Conservation (phyloP, 2,113 vertebrate species). For the Callorhinus ursinus region DNA sequence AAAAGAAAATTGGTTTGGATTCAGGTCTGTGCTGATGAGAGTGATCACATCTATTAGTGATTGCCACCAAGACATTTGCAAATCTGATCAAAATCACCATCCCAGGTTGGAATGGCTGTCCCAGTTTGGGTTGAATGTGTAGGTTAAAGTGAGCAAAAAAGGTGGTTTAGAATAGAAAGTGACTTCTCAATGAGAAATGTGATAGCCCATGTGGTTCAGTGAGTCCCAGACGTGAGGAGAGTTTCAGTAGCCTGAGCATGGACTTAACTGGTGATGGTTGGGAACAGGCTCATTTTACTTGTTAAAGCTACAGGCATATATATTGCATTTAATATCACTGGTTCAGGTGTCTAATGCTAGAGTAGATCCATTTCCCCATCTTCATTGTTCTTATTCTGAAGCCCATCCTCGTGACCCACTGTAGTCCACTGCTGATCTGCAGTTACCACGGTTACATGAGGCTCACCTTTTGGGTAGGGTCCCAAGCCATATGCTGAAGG, state of each 20-base stretch:
- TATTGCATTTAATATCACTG: constrained; percentile 50
- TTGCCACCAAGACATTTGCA: neutral
- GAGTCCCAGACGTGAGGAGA: neutral
- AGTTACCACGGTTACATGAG: neutral
- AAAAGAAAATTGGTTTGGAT: neutral
- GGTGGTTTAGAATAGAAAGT: neutral
- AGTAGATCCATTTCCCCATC: neutral
- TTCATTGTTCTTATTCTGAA: neutral
- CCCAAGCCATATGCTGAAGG: neutral
- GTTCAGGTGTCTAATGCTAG: constrained; percentile 6
- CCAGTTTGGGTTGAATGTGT: neutral
- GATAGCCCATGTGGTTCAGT: neutral
- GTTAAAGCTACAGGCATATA: constrained; percentile 49
- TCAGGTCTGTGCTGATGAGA: neutral
- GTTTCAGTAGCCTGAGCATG: neutral
- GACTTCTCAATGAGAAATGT: neutral
- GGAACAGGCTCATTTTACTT: neutral
- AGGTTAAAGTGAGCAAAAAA: neutral
- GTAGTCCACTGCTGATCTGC: neutral
- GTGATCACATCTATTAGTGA: neutral
- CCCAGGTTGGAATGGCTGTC: neutral
- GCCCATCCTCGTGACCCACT: neutral
- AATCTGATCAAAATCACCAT: neutral
- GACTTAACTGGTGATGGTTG: neutral
- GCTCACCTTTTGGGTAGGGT: neutral